Evolutionary conservation across 1,140 invertebrate genomes (phyloP).

Genomic region (Diachasma alloeum): DNA sequence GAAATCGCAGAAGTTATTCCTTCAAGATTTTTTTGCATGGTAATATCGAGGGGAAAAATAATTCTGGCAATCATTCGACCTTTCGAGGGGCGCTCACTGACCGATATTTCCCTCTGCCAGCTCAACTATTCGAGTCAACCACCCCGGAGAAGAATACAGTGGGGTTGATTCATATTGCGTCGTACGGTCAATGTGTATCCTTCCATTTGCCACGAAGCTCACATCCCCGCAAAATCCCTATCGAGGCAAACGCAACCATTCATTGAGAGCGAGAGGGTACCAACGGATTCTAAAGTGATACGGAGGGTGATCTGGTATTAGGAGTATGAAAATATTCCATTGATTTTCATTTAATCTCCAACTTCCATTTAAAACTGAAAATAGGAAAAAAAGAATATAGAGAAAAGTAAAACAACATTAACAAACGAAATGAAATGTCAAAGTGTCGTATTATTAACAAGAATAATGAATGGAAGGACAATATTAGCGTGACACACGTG

Average conservation of each 20-base stretch:
- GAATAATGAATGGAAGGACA: neutral
- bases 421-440: too few species aligned
- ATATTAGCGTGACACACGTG: neutral
- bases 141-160: neutral
- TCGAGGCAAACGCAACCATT: neutral
- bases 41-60: too few species aligned
- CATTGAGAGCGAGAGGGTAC: neutral
- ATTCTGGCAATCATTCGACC: neutral
- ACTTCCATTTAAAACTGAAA: too few species aligned
- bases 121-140: neutral
- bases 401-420: too few species aligned
- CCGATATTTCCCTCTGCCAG: slow-evolving; percentile 37
- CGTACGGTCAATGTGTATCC: neutral
- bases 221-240: neutral
- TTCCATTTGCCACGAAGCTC: neutral
- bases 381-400: too few species aligned
- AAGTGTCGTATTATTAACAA: neutral
- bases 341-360: neutral
- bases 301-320: neutral
- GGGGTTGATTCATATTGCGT: neutral
- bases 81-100: slow-evolving; percentile 3
- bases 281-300: neutral
- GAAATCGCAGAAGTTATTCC: too few species aligned
- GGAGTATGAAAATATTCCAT: neutral
- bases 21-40: too few species aligned